Conservation (phyloP, 2,888 invertebrate genomes). For the Erebia epiphron region DNA sequence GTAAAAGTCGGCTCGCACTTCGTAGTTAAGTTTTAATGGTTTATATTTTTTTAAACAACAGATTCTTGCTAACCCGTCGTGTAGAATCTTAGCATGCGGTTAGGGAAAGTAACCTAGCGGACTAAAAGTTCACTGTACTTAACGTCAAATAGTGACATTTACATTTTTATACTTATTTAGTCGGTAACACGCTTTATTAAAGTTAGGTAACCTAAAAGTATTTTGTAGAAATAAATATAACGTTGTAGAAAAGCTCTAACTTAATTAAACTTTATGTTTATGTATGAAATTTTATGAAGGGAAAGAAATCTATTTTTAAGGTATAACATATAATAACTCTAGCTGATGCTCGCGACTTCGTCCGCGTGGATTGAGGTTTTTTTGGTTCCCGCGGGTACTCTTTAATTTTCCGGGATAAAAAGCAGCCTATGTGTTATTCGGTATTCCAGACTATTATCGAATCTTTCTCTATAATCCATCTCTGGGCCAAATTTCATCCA, state of each 20-base stretch:
- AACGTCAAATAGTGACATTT: conserved; percentile 54
- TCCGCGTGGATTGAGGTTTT: too few species aligned
- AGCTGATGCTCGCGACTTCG: too few species aligned
- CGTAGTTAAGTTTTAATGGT: not conserved
- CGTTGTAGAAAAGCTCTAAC: not conserved
- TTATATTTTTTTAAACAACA: not conserved
- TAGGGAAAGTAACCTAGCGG: conserved; percentile 53
- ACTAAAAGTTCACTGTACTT: conserved; percentile 51
- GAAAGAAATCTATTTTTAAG: too few species aligned
- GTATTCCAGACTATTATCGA: too few species aligned
- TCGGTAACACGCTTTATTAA: not conserved
- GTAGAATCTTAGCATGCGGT: conserved; percentile 33
- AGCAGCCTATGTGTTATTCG: too few species aligned
- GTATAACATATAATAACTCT: too few species aligned
- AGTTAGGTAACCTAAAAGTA: not conserved
- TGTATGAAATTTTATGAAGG: not conserved
- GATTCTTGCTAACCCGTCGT: conserved; percentile 16
- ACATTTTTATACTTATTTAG: conserved; percentile 32
- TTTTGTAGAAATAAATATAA: not conserved
- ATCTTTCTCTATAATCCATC: too few species aligned
- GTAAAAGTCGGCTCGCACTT: not conserved
- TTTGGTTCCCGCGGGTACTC: too few species aligned
- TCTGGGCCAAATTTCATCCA: too few species aligned
- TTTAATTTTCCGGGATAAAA: too few species aligned
- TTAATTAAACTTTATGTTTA: not conserved